Evolutionary conservation across 1,140 invertebrate species (phyloP).

Genomic region (Solen grandis): DNA sequence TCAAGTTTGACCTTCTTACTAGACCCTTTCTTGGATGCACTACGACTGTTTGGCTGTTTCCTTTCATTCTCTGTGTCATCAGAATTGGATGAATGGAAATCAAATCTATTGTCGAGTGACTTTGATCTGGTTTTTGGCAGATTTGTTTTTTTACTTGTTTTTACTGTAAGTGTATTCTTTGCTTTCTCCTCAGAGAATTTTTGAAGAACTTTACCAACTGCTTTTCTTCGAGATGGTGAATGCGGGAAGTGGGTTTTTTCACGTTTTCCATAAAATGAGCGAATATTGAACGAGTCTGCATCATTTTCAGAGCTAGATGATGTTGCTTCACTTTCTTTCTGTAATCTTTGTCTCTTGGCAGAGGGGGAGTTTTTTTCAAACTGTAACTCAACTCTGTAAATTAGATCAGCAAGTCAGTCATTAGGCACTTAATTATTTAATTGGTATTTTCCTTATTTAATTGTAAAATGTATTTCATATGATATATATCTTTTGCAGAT

Average conservation of each 20-base stretch:
- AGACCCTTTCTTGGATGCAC: too few species aligned
- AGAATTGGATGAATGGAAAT: constrained; percentile 44
- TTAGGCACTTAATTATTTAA: too few species aligned
- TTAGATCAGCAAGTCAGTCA: too few species aligned
- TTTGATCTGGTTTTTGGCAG: too few species aligned
- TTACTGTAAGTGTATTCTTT: not conserved
- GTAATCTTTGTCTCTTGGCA: constrained; percentile 24
- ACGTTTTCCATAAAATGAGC: constrained; percentile 36
- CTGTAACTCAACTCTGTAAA: constrained; percentile 27
- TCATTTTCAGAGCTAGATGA: not conserved
- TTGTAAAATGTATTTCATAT: too few species aligned
- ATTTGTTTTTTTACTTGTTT: too few species aligned
- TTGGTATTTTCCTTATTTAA: too few species aligned
- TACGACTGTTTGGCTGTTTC: too few species aligned
- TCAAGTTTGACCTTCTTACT: too few species aligned
- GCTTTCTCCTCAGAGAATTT: constrained; percentile 38
- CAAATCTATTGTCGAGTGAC: constrained; percentile 24
- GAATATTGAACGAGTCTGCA: constrained; percentile 20
- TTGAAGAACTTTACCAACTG: constrained; percentile 23
- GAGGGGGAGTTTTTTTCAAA: constrained; percentile 33
- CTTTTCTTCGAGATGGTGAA: constrained; percentile 24
- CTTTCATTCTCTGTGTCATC: constrained; percentile 28
- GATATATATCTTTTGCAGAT: too few species aligned
- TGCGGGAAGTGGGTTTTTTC: constrained; percentile 33
- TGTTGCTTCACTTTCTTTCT: not conserved